Percentiles rank a stretch among this genome's conserved stretches.
Conservation (phyloP, 1,140 invertebrate species). For the Phymorhynchus buccinoides region DNA sequence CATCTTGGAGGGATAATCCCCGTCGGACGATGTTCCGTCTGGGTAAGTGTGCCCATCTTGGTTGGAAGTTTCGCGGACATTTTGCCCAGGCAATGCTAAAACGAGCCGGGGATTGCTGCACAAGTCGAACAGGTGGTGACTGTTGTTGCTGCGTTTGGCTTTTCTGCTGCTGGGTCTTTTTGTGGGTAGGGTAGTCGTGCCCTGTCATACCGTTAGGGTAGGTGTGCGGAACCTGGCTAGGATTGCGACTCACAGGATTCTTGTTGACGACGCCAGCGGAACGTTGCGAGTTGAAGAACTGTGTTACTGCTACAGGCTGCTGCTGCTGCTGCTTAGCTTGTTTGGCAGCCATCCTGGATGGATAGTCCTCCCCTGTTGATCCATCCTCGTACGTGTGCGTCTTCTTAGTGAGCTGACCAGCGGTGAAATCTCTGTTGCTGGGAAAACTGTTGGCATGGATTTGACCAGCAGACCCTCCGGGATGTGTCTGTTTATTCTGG, state of each 20-base stretch:
- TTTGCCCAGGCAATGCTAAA: too few species aligned
- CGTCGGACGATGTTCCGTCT: neutral
- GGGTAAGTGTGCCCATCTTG: slow-evolving; percentile 10
- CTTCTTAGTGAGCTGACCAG: neutral
- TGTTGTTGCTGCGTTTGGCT: neutral
- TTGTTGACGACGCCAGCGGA: neutral
- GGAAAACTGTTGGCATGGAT: too few species aligned
- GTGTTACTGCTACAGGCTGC: too few species aligned
- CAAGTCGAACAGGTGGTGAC: neutral
- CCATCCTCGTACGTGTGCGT: neutral
- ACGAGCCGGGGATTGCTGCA: neutral
- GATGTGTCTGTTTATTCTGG: too few species aligned
- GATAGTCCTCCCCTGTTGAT: neutral
- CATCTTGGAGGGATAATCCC: neutral
- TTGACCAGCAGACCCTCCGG: too few species aligned
- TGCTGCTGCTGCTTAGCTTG: neutral
- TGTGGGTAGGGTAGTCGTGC: neutral
- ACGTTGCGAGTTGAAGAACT: neutral
- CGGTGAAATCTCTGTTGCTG: too few species aligned
- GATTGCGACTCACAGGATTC: too few species aligned
- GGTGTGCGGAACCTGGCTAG: neutral
- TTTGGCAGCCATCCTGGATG: neutral
- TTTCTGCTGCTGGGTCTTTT: too few species aligned
- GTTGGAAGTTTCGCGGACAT: neutral
- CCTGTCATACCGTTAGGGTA: neutral